phyloP scores from a whole-genome alignment of 2,113 vertebrate genomes.

The Polypterus bichir region DNA sequence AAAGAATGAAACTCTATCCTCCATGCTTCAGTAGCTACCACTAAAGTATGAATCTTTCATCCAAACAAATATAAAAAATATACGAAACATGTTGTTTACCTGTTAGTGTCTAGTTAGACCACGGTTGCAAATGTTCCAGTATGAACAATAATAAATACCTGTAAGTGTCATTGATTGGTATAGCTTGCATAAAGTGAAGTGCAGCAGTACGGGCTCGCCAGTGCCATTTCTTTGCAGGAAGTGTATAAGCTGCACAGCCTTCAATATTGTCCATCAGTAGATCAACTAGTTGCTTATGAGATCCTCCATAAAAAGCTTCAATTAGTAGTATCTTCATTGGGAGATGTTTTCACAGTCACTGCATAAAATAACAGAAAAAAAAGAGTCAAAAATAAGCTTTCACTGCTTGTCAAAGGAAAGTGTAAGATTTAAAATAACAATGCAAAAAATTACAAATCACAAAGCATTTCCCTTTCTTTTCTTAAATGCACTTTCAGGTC shows the following conservation, averaged over 20 bases:
- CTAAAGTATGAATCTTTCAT: too few species aligned
- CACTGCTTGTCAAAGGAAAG: neutral
- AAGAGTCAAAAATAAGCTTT: neutral
- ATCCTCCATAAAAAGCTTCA: constrained; percentile 86
- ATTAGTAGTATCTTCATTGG: constrained; percentile 67
- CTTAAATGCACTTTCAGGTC: too few species aligned
- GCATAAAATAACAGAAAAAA: constrained; percentile 4
- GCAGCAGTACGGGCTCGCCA: constrained; percentile 83
- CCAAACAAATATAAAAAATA: too few species aligned
- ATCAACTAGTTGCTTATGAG: constrained; percentile 85
- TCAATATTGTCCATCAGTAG: constrained; percentile 60
- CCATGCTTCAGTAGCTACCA: too few species aligned
- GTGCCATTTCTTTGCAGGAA: constrained; percentile 93
- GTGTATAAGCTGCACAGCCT: constrained; percentile 52
- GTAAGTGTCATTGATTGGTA: constrained; percentile 58
- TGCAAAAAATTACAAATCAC: neutral
- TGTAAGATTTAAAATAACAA: neutral
- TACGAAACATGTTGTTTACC: too few species aligned
- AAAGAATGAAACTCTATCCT: too few species aligned
- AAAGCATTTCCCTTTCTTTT: too few species aligned
- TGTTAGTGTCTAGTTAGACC: too few species aligned
- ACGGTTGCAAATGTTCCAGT: too few species aligned
- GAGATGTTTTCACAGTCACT: constrained; percentile 12
- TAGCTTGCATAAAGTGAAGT: constrained; percentile 71
- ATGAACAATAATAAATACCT: constrained; percentile 46